Evolutionary conservation across 2,113 vertebrate genomes (phyloP).

Genomic region (Rhinogobius similis): DNA sequence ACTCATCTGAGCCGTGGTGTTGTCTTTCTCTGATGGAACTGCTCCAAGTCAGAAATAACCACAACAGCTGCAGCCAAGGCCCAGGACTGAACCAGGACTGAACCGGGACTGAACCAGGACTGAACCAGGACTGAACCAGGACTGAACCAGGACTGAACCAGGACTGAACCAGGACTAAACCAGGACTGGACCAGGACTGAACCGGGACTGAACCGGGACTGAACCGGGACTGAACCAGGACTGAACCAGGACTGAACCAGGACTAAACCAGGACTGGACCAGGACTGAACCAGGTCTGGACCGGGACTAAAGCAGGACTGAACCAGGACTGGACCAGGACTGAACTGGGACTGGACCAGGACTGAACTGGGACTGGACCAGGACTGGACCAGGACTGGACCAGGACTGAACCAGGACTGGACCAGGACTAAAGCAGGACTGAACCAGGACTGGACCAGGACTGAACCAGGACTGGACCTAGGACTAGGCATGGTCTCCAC

Average conservation of each 20-base stretch:
- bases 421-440: too few species aligned
- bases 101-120: neutral
- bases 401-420: too few species aligned
- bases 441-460: too few species aligned
- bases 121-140: neutral
- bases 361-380: too few species aligned
- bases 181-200: neutral
- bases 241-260: neutral
- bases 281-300: neutral
- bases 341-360: neutral
- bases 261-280: neutral
- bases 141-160: neutral
- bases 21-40: neutral
- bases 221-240: neutral
- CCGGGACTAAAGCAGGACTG: neutral
- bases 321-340: neutral
- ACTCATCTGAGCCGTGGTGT: neutral
- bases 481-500: too few species aligned
- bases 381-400: too few species aligned
- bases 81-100: neutral
- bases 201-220: neutral
- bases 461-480: too few species aligned
- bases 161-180: neutral
- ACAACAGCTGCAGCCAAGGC: slow-evolving; percentile 5
- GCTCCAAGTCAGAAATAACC: neutral